A percentile compares a stretch with the other conserved stretches of the same genome.
Evolutionary conservation across 2,797 vertebrate genomes (phyloP).

Genomic region (Hyperoplus lanceolatus): DNA sequence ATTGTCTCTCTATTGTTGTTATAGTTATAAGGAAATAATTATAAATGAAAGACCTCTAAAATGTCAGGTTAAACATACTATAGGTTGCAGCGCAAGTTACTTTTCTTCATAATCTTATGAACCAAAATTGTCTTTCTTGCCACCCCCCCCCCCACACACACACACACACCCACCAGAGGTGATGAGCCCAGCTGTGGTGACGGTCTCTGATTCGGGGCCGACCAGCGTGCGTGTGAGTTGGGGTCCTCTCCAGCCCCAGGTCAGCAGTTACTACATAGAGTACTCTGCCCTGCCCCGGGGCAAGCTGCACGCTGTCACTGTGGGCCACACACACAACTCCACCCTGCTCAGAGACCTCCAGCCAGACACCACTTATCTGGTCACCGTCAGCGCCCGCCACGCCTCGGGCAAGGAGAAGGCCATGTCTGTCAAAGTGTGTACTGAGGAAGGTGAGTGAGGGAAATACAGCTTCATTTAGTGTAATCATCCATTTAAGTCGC

Average conservation of each 20-base stretch:
- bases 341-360: constrained; percentile 89
- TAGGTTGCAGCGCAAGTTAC: neutral
- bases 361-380: constrained; percentile 91
- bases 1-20: neutral
- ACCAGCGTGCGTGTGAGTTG: constrained; percentile 92
- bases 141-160: too few relatives aligned
- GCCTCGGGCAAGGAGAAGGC: constrained; percentile 89
- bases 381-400: constrained; percentile 90
- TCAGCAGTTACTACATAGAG: constrained; percentile 87
- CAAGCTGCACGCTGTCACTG: constrained; percentile 74
- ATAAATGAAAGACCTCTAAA: neutral
- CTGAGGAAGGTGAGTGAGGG: constrained; percentile 87
- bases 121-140: neutral
- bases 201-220: constrained; percentile 87
- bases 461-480: neutral
- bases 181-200: constrained; percentile 86
- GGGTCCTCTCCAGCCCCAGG: constrained; percentile 86
- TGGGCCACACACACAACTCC: constrained; percentile 85
- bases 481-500: constrained; percentile 25
- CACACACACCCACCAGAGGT: constrained; percentile 74
- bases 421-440: constrained; percentile 94
- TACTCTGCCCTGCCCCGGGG: constrained; percentile 89
- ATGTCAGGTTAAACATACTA: neutral
- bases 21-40: neutral
- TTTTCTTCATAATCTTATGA: neutral